Conservation (phyloP, 2,888 invertebrate species). For the Zeuzera pyrina region DNA sequence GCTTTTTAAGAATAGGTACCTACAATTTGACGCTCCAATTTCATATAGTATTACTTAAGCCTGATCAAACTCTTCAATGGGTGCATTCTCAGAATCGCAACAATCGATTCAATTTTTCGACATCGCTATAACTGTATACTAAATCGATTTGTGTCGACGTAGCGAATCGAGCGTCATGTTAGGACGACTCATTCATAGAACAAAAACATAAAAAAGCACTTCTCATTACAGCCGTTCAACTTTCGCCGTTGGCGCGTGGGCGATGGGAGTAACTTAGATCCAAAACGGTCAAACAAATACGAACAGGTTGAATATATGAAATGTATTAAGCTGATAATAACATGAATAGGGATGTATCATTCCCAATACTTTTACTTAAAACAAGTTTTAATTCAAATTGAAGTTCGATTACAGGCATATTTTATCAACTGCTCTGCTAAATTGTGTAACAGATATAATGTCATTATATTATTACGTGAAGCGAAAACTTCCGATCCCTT, state of each 20-base stretch:
- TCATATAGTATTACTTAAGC: constrained; percentile 3
- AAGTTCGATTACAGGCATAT: too few relatives aligned
- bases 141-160: constrained; percentile 27
- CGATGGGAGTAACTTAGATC: constrained; percentile 35
- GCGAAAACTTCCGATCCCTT: too few relatives aligned
- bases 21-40: constrained; percentile 1
- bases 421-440: too few relatives aligned
- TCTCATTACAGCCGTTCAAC: constrained; percentile 25
- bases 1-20: too few relatives aligned
- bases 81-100: constrained; percentile 22
- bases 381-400: too few relatives aligned
- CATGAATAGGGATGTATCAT: constrained; percentile 1
- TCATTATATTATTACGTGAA: too few relatives aligned
- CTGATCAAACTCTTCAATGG: constrained; percentile 1
- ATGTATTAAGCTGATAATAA: constrained; percentile 8
- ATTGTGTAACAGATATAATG: too few relatives aligned
- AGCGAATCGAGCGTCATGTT: constrained; percentile 18
- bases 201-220: constrained; percentile 34
- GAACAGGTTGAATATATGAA: constrained; percentile 53
- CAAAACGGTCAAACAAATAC: constrained; percentile 48
- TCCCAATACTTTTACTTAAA: too few relatives aligned
- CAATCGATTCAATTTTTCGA: constrained; percentile 31
- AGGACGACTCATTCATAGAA: constrained; percentile 24
- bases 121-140: constrained; percentile 29
- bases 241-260: constrained; percentile 35